Conservation (phyloP, 2,797 vertebrate genomes). For the Coregonus ussuriensis region DNA sequence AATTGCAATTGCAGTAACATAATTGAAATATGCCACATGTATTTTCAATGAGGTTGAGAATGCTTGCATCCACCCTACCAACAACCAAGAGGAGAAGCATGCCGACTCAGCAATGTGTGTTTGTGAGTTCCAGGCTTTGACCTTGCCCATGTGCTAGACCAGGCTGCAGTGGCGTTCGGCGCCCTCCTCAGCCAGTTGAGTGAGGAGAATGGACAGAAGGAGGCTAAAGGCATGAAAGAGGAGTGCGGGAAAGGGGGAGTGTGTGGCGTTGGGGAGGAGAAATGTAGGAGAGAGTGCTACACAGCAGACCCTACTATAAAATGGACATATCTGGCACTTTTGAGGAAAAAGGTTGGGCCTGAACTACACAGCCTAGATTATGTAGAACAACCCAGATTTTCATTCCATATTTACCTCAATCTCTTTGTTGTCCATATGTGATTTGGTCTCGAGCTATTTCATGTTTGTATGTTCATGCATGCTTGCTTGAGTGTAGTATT, state of each 20-base stretch:
- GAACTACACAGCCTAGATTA: not conserved
- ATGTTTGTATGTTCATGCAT: too few relatives aligned
- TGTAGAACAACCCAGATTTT: too few relatives aligned
- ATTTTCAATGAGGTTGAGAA: not conserved
- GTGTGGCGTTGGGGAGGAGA: conserved; percentile 20
- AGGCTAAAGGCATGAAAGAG: conserved; percentile 61
- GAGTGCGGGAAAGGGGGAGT: conserved; percentile 26
- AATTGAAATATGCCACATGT: not conserved
- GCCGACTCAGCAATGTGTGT: not conserved
- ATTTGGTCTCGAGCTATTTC: too few relatives aligned
- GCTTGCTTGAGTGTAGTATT: too few relatives aligned
- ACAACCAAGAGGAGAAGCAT: not conserved
- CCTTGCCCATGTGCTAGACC: conserved; percentile 44
- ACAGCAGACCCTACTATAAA: conserved; percentile 33
- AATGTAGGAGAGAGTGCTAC: conserved; percentile 42
- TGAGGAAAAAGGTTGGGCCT: not conserved
- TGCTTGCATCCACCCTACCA: not conserved
- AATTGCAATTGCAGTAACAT: too few relatives aligned
- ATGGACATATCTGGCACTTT: not conserved
- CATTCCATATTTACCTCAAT: too few relatives aligned
- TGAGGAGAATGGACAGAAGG: conserved; percentile 70
- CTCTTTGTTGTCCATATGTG: too few relatives aligned
- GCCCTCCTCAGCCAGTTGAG: conserved; percentile 56
- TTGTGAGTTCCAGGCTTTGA: conserved; percentile 27
- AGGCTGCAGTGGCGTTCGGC: conserved; percentile 47